Evolutionary conservation across 2,113 vertebrate genomes (phyloP).

Genomic region (Corythaeola cristata): DNA sequence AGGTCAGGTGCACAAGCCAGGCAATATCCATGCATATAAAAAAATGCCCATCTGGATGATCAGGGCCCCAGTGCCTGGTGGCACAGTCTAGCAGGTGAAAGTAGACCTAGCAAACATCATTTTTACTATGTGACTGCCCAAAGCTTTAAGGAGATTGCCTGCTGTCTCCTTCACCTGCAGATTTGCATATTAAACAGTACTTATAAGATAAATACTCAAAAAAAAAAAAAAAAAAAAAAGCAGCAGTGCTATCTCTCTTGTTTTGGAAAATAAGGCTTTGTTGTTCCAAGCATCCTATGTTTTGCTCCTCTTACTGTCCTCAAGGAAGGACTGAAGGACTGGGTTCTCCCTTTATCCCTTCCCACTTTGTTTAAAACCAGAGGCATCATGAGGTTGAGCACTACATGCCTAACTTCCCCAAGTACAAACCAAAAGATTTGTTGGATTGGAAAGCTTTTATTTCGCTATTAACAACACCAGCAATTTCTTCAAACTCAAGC

Average conservation of each 20-base stretch:
- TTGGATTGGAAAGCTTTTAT: background rate
- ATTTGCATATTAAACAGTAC: background rate
- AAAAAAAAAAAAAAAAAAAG: background rate
- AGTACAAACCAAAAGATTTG: background rate
- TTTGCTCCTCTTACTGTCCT: background rate
- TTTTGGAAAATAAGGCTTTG: background rate
- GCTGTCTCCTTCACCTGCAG: background rate
- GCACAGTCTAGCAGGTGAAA: background rate
- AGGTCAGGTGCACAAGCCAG: background rate
- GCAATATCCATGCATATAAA: background rate
- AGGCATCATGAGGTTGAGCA: accelerated
- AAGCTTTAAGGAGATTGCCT: background rate
- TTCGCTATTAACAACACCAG: background rate
- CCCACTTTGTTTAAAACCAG: background rate
- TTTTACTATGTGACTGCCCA: background rate
- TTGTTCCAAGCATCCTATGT: background rate
- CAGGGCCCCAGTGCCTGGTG: background rate
- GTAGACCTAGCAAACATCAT: accelerated
- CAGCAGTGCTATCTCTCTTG: accelerated
- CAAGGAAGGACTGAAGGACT: background rate
- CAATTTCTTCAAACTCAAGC: background rate
- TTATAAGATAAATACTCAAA: background rate
- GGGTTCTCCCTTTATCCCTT: background rate
- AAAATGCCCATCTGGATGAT: background rate
- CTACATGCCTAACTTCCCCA: background rate